Percentiles rank a stretch among this genome's conserved stretches.
phyloP scores from a whole-genome alignment of 2,113 vertebrate genomes.

The Rhodinocichla rosea region DNA sequence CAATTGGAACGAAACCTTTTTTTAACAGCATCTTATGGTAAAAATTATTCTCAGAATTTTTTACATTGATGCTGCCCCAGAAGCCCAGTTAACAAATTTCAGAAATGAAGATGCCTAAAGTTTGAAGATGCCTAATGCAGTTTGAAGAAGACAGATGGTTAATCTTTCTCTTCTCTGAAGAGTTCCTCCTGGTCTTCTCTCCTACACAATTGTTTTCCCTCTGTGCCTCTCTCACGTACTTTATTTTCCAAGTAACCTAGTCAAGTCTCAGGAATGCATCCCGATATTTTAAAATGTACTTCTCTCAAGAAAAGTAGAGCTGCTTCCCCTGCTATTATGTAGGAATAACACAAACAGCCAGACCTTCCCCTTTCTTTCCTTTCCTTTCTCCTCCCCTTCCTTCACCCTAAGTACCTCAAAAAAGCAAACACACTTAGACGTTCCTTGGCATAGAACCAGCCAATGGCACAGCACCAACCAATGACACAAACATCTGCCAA shows the following conservation, averaged over 20 bases:
- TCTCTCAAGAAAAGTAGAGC: background rate
- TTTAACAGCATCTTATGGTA: background rate
- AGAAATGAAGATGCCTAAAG: background rate
- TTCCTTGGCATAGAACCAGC: background rate
- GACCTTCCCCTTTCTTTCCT: background rate
- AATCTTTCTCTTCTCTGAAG: background rate
- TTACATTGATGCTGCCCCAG: background rate
- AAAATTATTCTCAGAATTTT: background rate
- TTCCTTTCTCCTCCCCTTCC: background rate
- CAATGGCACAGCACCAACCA: background rate
- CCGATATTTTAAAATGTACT: background rate
- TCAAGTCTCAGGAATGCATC: background rate
- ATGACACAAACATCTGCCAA: background rate
- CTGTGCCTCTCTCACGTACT: background rate
- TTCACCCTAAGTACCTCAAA: background rate
- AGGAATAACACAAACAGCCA: background rate
- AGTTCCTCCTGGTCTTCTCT: background rate
- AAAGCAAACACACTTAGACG: background rate
- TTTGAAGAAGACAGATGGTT: background rate
- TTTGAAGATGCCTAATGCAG: background rate
- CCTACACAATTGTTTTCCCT: background rate
- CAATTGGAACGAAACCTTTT: fast-evolving
- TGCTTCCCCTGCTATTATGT: background rate
- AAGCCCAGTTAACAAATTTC: background rate
- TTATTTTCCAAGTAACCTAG: background rate